Evolutionary conservation across 2,797 vertebrate genomes (phyloP), one percentile per base, ranked within the genome.

Genomic region (Serranus cabrilla): DNA sequence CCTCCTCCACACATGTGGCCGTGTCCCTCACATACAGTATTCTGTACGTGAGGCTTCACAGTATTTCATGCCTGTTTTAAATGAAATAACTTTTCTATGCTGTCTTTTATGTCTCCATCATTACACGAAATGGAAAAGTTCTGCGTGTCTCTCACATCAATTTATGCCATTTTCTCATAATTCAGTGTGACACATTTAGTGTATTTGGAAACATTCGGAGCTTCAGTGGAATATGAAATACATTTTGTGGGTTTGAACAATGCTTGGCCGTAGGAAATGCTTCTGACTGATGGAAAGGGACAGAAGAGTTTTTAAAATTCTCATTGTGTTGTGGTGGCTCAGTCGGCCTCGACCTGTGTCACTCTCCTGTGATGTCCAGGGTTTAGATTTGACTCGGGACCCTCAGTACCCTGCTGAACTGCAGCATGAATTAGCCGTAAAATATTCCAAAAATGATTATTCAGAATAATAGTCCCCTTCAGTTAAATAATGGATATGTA

Each of bases 81-180:
- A 50, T 46, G 6, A 43, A 73, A 43, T 69, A 55, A 18, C 43
- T 34, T 42, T 9, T 25, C 50, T 21, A 51, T 42, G 57, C 64
- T 45, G 37, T 25, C 39, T 61, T 81, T 78, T 65, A 55, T 47
- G 1, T 16, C 64, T n/a, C 18, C 31, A 14, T 4, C 1, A 17
- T 56, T 47, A 60, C 62, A 71, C 66, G 25, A 40, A 70, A 50
- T 80, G 56, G 51, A 71, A 74, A 66, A 7, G 50, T 60, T 75
- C 59, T 57, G 11, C 20, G 68, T 50, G 42, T 64, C 61, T 72
- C 67, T 49, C 7, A n/a, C 61, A 57, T 71, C 18, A 34, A 34
- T 34, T 34, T 34, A 34, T 34, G 34, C 34, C 34, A 34, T 34
- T 34, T 34, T 34, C 34, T 34, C 34, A 34, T 34, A 34, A 34